Base-by-base conservation (phyloP, 2,888 invertebrate species). In the Byasa hedistus region DNA sequence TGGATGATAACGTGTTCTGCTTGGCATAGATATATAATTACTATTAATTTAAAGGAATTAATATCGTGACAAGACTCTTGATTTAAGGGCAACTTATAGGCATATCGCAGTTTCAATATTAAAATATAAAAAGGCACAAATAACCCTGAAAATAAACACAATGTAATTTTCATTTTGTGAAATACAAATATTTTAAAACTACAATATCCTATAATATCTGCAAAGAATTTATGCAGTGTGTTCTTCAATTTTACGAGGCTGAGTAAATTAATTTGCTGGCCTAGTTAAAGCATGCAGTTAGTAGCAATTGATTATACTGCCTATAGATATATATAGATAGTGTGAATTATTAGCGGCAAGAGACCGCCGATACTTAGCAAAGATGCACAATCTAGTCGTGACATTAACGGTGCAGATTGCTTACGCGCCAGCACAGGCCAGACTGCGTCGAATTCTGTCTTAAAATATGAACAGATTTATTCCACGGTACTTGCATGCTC, bases 331-430 rank as follows among this genome's bases (percentile, higher is more conserved):
- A 58, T 21, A 36, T 39, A 39, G 74, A 77, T 76, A 70, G 76
- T 73, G 78, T 75, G 76, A 78, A 79, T 83, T 80, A 82, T 81
- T 79, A 66, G 74, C 72, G 71, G 68, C 74, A 69, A 71, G 73
- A 73, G 71, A 75, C 73, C 76, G 56, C 32, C 73, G 73, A 76
- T 76, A 76, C 75, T 75, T 74, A 69, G 80, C 83, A 87, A 86
- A 85, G 88, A 89, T 87, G 79, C 80, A 86, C 84, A 84, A 84
- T 86, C 85, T 84, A 85, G 79, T 89, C 85, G 85, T 83, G 84
- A 82, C 84, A 83, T 79, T 84, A 83, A 81, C 80, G 75, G 75
- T 74, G 76, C 74, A 78, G 79, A 83, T 82, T 80, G 77, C 78
- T 80, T 80, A 77, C 77, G 76, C 77, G 79, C 75, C 69, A 66